These are phyloP conservation scores for Tetramorium parvispinum DNA, from an alignment of 1,140 invertebrate genomes.

Conservation along the genomic window DNA sequence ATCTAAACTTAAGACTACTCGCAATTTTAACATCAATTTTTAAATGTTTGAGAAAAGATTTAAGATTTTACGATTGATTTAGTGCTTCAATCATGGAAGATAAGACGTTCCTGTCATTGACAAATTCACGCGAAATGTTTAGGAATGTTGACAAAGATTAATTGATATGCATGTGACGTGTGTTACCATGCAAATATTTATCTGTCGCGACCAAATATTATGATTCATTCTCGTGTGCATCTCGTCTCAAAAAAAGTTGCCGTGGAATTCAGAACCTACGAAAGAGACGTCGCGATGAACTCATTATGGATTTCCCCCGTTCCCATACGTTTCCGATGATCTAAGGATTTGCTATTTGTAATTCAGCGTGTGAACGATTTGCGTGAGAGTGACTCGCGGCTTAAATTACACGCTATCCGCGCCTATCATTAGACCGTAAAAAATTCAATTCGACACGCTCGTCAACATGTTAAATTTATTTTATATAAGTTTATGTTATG, in stretches of 20 bases:
- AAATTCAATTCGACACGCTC: background rate
- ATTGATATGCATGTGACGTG: background rate
- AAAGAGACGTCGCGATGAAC: slow-evolving; percentile 6
- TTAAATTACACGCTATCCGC: slow-evolving; percentile 11
- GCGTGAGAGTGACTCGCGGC: background rate
- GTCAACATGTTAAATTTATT: slow-evolving; percentile 5
- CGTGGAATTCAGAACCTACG: background rate
- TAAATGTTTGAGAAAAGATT: too few relatives aligned
- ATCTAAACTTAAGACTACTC: too few relatives aligned
- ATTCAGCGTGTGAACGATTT: slow-evolving; percentile 6
- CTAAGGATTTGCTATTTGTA: slow-evolving; percentile 24
- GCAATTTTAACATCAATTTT: too few relatives aligned
- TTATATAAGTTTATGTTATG: too few relatives aligned
- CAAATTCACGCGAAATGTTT: background rate
- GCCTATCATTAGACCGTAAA: slow-evolving; percentile 3
- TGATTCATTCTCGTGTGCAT: background rate
- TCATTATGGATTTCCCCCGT: slow-evolving; percentile 43
- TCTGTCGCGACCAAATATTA: background rate
- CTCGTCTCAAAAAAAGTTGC: background rate
- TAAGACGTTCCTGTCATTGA: background rate
- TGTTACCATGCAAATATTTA: background rate
- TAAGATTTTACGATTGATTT: background rate
- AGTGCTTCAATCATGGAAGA: background rate
- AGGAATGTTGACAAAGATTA: background rate
- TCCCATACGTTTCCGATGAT: slow-evolving; percentile 4